Conservation (phyloP, 2,113 vertebrate species). For the Nerophis lumbriciformis region DNA sequence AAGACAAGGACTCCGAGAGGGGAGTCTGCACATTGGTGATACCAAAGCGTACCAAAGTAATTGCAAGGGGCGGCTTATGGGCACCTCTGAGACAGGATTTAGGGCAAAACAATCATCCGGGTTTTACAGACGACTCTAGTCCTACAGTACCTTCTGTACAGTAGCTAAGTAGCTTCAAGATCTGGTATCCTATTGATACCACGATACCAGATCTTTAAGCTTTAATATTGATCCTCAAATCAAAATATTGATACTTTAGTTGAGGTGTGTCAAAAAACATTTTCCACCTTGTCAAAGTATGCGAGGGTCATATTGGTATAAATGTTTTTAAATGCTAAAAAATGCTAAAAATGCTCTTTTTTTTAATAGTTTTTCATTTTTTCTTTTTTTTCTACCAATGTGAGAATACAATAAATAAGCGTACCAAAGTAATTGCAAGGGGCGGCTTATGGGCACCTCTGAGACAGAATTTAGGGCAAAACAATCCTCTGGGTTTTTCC, state of each 20-base stretch:
- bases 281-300: no score
- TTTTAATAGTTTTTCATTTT: no score
- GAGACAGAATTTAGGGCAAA: constrained; percentile 47
- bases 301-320: no score
- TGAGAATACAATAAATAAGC: no score
- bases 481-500: constrained; percentile 50
- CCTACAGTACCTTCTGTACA: constrained; percentile 44
- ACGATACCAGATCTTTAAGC: no score
- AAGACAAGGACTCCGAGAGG: constrained; percentile 39
- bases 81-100: constrained; percentile 50
- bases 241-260: no score
- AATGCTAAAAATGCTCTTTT: no score
- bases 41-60: constrained; percentile 51
- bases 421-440: constrained; percentile 47
- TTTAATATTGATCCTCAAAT: no score
- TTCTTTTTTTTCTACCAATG: no score
- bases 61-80: constrained; percentile 50
- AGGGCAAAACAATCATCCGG: constrained; percentile 51
- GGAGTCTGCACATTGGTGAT: constrained; percentile 64
- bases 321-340: no score
- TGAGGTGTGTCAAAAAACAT: no score
- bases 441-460: constrained; percentile 51
- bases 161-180: constrained; percentile 10
- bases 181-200: no score
- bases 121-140: constrained; percentile 33